Evolutionary conservation across 2,797 vertebrate genomes (phyloP).

Genomic region (Thamnophis elegans): DNA sequence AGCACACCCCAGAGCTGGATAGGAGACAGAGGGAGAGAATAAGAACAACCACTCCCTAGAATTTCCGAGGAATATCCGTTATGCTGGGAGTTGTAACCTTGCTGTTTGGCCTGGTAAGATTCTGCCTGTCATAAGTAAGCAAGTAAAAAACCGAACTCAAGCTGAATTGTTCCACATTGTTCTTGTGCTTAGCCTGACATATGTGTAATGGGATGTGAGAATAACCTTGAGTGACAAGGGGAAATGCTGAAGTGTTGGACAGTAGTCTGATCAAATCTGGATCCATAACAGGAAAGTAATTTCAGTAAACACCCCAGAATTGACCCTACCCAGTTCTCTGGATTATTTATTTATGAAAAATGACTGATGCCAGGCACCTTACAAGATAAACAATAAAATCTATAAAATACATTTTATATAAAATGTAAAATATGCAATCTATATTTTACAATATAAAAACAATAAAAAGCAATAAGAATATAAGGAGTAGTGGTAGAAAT

Average conservation of each 20-base stretch:
- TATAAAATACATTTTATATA: background rate
- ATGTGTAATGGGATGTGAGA: background rate
- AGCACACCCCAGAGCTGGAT: background rate
- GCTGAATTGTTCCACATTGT: background rate
- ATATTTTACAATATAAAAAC: background rate
- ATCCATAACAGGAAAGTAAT: background rate
- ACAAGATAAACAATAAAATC: background rate
- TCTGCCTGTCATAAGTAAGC: background rate
- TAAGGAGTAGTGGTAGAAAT: background rate
- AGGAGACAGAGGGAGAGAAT: background rate
- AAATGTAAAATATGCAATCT: background rate
- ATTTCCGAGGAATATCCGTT: background rate
- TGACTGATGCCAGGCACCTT: background rate
- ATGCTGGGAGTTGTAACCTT: background rate
- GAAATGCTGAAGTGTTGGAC: background rate
- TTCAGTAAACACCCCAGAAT: background rate
- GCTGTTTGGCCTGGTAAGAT: background rate
- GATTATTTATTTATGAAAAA: background rate
- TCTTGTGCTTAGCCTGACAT: background rate
- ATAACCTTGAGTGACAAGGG: background rate
- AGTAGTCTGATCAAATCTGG: background rate
- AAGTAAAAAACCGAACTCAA: background rate
- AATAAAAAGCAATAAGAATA: background rate
- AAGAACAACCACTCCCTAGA: background rate
- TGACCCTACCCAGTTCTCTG: background rate